Evolutionary conservation across 2,888 invertebrate genomes (phyloP).

Genomic region (Amphiduros pacificus): DNA sequence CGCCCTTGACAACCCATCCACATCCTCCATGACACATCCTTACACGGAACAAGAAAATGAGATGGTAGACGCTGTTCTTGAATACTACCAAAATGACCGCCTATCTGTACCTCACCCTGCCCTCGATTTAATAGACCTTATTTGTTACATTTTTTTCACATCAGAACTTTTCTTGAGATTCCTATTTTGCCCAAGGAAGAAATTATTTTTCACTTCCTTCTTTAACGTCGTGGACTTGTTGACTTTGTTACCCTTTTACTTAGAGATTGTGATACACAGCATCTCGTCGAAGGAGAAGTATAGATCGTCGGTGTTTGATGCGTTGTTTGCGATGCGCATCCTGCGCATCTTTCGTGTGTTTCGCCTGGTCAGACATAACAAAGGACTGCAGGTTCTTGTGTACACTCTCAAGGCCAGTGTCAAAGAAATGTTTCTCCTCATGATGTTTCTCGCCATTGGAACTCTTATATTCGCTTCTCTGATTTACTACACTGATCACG

Average conservation of each 20-base stretch:
- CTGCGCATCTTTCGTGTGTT: conserved; percentile 51
- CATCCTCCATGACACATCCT: too few relatives aligned
- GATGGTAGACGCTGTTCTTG: too few relatives aligned
- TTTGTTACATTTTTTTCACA: conserved; percentile 50
- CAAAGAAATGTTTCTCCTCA: conserved; percentile 54
- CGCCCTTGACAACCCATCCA: neutral
- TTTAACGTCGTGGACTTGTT: conserved; percentile 53
- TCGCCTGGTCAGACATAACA: conserved; percentile 50
- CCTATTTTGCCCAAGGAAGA: conserved; percentile 46
- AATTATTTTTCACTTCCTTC: conserved; percentile 44
- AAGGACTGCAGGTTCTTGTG: conserved; percentile 53
- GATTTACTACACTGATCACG: conserved; percentile 54
- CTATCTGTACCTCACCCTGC: conserved; percentile 24
- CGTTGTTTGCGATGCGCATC: conserved; percentile 50
- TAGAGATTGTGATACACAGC: conserved; percentile 42
- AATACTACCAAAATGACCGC: too few relatives aligned
- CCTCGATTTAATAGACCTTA: conserved; percentile 46
- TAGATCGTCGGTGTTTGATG: conserved; percentile 45
- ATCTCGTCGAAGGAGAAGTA: conserved; percentile 36
- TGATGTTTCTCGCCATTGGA: conserved; percentile 52
- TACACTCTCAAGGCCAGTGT: conserved; percentile 55
- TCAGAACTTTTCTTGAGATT: conserved; percentile 50
- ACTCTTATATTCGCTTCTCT: conserved; percentile 57
- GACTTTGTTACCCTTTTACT: conserved; percentile 51
- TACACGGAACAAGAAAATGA: too few relatives aligned